Percentiles rank a stretch among this genome's conserved stretches.
phyloP scores from a whole-genome alignment of 35 echinoderm and acorn worm genomes.

The Diadema setosum region DNA sequence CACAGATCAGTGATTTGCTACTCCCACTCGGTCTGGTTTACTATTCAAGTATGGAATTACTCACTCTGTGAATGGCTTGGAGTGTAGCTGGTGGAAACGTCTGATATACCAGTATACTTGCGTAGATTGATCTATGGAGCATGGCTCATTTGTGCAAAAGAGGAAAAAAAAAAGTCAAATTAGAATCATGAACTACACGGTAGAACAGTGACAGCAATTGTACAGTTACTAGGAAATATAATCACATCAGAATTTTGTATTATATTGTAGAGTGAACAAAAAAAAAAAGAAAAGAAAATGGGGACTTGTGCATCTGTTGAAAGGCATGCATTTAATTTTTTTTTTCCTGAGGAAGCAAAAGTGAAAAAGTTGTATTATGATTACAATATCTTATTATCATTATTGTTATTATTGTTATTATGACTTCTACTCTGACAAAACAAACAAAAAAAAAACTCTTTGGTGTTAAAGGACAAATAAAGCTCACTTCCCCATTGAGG shows the following conservation, averaged over 20 bases:
- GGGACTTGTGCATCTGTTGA: background rate
- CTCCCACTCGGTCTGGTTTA: no score
- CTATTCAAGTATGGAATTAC: no score
- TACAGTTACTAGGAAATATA: background rate
- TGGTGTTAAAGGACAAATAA: conserved; percentile 32
- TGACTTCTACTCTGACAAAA: conserved; percentile 27
- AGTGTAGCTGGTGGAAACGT: no score
- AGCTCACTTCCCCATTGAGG: conserved; percentile 5
- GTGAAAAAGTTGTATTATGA: background rate
- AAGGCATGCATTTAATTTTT: background rate
- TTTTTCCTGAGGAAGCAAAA: background rate
- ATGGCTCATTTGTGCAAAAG: no score
- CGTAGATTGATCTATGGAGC: no score
- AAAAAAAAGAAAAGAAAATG: background rate
- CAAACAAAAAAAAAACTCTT: conserved; percentile 19
- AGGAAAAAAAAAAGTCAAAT: no score
- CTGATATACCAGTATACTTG: no score
- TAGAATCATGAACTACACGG: no score
- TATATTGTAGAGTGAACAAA: background rate
- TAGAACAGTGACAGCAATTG: background rate
- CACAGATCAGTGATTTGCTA: no score
- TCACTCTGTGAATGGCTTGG: no score
- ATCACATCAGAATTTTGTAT: conserved; percentile 6
- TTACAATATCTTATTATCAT: background rate
- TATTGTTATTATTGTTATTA: conserved; percentile 15